Conservation (phyloP, 2,888 invertebrate genomes). For the Agriopis leucophaearia region DNA sequence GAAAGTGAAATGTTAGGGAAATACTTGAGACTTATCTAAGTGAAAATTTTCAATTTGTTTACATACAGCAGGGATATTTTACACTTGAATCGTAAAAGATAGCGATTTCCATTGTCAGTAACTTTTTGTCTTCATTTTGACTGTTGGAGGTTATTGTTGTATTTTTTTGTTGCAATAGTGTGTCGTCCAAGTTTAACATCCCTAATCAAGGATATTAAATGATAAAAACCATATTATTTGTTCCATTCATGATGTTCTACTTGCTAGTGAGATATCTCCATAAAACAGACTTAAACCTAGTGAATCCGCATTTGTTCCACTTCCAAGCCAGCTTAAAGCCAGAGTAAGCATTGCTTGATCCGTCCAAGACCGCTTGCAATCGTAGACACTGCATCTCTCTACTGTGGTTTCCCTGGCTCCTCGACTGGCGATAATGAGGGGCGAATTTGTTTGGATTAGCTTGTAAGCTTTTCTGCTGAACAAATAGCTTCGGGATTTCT, state of each 20-base stretch:
- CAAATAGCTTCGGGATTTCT: slow-evolving; percentile 25
- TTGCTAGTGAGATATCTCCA: too few species aligned
- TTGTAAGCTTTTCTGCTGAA: slow-evolving; percentile 27
- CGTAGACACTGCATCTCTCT: slow-evolving; percentile 51
- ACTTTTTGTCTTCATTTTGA: too few species aligned
- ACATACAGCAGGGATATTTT: slow-evolving; percentile 15
- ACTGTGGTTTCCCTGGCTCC: slow-evolving; percentile 51
- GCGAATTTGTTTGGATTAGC: slow-evolving; percentile 46
- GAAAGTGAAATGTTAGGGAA: slow-evolving; percentile 45
- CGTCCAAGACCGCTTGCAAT: slow-evolving; percentile 52
- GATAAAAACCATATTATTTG: too few species aligned
- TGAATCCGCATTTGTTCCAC: slow-evolving; percentile 49
- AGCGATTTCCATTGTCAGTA: too few species aligned
- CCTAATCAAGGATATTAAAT: too few species aligned
- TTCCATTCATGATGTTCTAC: too few species aligned
- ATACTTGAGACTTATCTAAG: slow-evolving; percentile 48
- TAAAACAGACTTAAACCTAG: slow-evolving; percentile 31
- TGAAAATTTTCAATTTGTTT: slow-evolving; percentile 49
- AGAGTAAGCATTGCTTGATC: slow-evolving; percentile 56
- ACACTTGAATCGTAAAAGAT: slow-evolving; percentile 4
- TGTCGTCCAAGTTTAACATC: too few species aligned
- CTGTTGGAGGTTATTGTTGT: not conserved
- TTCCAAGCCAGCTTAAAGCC: slow-evolving; percentile 53
- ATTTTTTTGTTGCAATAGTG: too few species aligned
- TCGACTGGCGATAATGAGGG: slow-evolving; percentile 53